Evolutionary conservation across 2,888 invertebrate species (phyloP).

Genomic region (Caenorhabditis macrosperma): DNA sequence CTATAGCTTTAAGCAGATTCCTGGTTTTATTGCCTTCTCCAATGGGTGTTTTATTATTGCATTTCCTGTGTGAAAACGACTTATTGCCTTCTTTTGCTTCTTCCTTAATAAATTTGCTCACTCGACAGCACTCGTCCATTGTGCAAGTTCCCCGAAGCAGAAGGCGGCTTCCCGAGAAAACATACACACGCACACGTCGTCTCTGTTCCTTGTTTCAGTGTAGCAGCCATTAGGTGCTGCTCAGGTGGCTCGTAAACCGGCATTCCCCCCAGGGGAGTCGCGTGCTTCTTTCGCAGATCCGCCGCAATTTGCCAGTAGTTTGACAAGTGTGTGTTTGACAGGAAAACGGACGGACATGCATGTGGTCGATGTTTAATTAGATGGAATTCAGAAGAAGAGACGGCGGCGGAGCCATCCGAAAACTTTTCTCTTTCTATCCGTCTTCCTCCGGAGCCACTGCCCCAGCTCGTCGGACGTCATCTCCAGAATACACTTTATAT

Average conservation of each 20-base stretch:
- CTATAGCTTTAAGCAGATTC: slow-evolving; percentile 1
- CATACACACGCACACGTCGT: no score
- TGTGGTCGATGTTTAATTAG: slow-evolving; percentile 51
- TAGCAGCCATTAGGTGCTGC: slow-evolving; percentile 34
- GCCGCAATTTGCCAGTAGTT: slow-evolving; percentile 32
- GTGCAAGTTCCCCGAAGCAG: slow-evolving; percentile 11
- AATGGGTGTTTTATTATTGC: not conserved
- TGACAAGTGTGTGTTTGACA: slow-evolving; percentile 56
- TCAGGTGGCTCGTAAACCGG: slow-evolving; percentile 47
- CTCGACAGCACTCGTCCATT: slow-evolving; percentile 4
- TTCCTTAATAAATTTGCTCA: slow-evolving; percentile 10
- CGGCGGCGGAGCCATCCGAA: not conserved
- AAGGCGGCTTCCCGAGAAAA: slow-evolving; percentile 1
- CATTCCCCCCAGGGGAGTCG: slow-evolving; percentile 19
- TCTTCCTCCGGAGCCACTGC: not conserved
- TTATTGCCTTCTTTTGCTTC: not conserved
- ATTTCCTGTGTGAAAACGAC: slow-evolving; percentile 24
- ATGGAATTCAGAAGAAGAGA: slow-evolving; percentile 53
- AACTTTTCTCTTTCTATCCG: slow-evolving; percentile 5
- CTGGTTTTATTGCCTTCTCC: not conserved
- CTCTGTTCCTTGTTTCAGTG: slow-evolving; percentile 11
- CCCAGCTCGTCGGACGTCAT: no score
- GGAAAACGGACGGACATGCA: slow-evolving; percentile 28
- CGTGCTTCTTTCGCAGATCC: not conserved
- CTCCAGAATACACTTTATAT: not conserved